These are phyloP conservation scores for Harpegnathos saltator DNA, from an alignment of 1,140 invertebrate species.

Conservation along the genomic window DNA sequence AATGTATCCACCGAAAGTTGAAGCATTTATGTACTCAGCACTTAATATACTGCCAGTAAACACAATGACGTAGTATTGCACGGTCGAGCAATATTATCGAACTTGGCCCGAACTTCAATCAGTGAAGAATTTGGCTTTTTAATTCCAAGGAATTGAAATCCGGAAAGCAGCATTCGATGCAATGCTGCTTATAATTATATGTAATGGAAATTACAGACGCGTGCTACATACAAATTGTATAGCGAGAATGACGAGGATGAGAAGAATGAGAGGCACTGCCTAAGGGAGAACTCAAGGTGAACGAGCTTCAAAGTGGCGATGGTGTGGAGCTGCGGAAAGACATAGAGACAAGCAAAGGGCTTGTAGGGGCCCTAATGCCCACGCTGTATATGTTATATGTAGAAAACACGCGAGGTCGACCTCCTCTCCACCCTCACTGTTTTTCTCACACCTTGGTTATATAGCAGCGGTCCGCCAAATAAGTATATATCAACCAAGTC, in stretches of 20 bases:
- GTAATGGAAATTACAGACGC: neutral
- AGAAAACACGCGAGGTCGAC: slow-evolving; percentile 59
- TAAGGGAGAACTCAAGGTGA: slow-evolving; percentile 83
- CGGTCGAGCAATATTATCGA: too few relatives aligned
- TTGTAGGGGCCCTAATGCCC: slow-evolving; percentile 77
- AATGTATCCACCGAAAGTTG: too few relatives aligned
- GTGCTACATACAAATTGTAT: too few relatives aligned
- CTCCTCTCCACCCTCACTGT: slow-evolving; percentile 36
- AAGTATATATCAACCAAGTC: neutral
- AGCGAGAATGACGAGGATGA: slow-evolving; percentile 68
- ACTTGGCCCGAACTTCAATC: too few relatives aligned
- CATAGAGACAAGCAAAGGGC: slow-evolving; percentile 76
- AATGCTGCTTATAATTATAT: neutral
- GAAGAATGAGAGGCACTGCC: slow-evolving; percentile 82
- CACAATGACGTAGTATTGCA: too few relatives aligned
- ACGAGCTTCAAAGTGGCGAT: slow-evolving; percentile 83
- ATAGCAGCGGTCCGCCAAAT: neutral
- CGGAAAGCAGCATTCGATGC: neutral
- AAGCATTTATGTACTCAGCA: too few relatives aligned
- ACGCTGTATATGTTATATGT: slow-evolving; percentile 68
- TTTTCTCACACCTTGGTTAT: neutral
- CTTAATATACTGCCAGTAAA: too few relatives aligned
- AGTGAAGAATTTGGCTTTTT: too few relatives aligned
- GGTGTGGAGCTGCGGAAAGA: slow-evolving; percentile 76
- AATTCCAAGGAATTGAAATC: neutral